Percentiles rank a stretch among this genome's conserved stretches.
Evolutionary conservation across 2,113 vertebrate genomes (phyloP).

Genomic region (Callionymus lyra): DNA sequence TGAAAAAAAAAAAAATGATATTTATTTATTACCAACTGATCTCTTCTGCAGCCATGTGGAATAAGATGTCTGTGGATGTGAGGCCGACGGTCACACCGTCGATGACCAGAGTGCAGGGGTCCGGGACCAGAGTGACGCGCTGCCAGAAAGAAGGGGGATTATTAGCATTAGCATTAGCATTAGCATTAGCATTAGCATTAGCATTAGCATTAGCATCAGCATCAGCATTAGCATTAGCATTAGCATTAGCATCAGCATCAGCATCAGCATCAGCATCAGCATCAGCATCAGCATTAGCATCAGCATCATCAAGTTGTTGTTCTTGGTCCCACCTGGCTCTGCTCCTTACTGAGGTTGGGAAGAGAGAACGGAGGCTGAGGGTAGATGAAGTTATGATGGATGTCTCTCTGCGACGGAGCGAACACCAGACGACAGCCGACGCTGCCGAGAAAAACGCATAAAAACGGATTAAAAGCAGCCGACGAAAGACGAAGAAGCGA

Average conservation of each 20-base stretch:
- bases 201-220: too few relatives aligned
- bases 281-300: not conserved
- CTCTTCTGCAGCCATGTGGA: slow-evolving; percentile 88
- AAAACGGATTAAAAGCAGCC: not conserved
- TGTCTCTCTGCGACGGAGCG: slow-evolving; percentile 78
- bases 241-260: not conserved
- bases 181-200: not conserved
- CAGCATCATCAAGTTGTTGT: not conserved
- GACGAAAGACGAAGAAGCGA: not conserved
- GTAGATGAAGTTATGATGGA: slow-evolving; percentile 78
- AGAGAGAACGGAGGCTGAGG: slow-evolving; percentile 79
- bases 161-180: too few relatives aligned
- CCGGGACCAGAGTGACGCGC: slow-evolving; percentile 78
- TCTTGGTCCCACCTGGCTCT: slow-evolving; percentile 70
- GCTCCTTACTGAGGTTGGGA: slow-evolving; percentile 65
- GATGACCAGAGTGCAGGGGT: slow-evolving; percentile 83
- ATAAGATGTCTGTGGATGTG: slow-evolving; percentile 83
- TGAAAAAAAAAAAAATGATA: not conserved
- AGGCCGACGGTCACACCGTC: slow-evolving; percentile 75
- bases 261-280: not conserved
- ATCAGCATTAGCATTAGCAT: too few relatives aligned
- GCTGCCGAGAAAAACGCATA: slow-evolving; percentile 34
- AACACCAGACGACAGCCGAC: slow-evolving; percentile 72
- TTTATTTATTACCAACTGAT: slow-evolving; percentile 75
- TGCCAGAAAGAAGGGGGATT: slow-evolving; percentile 39